A percentile compares a stretch with the other conserved stretches of the same genome.
Conservation (phyloP, 2,888 invertebrate genomes). For the Catotricha subobsoleta region DNA sequence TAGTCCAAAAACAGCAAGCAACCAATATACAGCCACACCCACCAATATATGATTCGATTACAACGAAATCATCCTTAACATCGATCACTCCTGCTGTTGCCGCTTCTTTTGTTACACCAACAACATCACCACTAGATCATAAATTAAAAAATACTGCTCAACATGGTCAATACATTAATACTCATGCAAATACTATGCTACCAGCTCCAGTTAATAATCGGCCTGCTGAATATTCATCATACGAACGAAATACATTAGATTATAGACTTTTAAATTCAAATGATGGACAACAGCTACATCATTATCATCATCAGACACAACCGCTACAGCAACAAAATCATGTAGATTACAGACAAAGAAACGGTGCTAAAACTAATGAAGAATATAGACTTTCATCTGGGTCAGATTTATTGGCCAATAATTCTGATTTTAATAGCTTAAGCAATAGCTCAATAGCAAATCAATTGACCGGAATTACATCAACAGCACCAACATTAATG, state of each 20-base stretch:
- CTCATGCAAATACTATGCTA: slow-evolving; percentile 4
- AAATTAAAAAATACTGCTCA: too few relatives aligned
- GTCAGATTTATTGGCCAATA: slow-evolving; percentile 9
- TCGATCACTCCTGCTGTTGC: background rate
- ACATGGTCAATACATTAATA: too few relatives aligned
- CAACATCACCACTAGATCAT: too few relatives aligned
- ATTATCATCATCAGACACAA: background rate
- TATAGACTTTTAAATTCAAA: slow-evolving; percentile 8
- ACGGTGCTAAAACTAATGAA: background rate
- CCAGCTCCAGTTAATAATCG: slow-evolving; percentile 4
- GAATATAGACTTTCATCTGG: slow-evolving; percentile 7
- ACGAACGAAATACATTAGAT: slow-evolving; percentile 10
- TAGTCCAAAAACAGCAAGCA: background rate
- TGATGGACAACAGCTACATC: background rate
- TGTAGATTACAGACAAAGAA: background rate
- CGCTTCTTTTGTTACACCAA: background rate
- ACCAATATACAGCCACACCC: background rate
- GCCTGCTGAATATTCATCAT: slow-evolving; percentile 9
- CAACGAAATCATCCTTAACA: slow-evolving; percentile 3
- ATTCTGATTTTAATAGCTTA: slow-evolving; percentile 14
- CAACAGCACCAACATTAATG: slow-evolving; percentile 9
- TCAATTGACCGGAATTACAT: slow-evolving; percentile 4
- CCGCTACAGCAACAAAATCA: background rate
- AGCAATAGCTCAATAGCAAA: slow-evolving; percentile 9
- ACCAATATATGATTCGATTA: slow-evolving; percentile 21